These are phyloP conservation scores for Sardinella longiceps DNA, from an alignment of 2,797 vertebrate genomes.

Conservation along the genomic window DNA sequence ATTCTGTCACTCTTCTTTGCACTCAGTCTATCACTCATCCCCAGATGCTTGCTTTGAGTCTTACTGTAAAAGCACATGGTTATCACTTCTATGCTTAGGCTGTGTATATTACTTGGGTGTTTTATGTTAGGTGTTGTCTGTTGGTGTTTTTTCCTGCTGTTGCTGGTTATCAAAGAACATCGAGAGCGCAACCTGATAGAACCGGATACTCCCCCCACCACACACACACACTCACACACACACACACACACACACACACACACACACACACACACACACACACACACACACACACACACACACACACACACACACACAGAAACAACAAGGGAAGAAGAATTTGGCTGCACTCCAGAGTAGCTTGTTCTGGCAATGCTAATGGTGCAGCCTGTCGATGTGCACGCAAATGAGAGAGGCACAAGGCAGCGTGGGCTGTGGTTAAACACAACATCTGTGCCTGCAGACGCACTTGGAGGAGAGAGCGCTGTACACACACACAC, in stretches of 20 bases:
- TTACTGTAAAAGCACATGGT: not conserved
- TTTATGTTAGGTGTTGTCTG: not conserved
- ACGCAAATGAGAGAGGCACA: not conserved
- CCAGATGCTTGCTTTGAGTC: not conserved
- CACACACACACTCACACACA: slow-evolving; percentile 5
- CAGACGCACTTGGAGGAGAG: slow-evolving; percentile 5
- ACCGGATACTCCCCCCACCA: not conserved
- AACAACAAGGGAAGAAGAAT: not conserved
- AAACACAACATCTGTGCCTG: slow-evolving; percentile 17
- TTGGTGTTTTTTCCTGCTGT: not conserved
- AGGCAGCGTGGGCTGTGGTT: not conserved
- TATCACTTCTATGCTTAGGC: not conserved
- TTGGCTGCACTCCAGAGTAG: not conserved
- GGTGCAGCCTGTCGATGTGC: not conserved
- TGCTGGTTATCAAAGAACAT: slow-evolving; percentile 8
- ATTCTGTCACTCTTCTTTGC: not conserved
- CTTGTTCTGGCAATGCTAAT: slow-evolving; percentile 24
- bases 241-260: slow-evolving; percentile 5
- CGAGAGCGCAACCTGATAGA: not conserved
- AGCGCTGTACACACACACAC: not conserved
- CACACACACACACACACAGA: not conserved
- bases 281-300: slow-evolving; percentile 7
- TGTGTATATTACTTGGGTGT: not conserved
- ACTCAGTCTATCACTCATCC: not conserved
- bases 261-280: slow-evolving; percentile 1